phyloP scores from a whole-genome alignment of 2,113 vertebrate genomes.

The Channa maculata region DNA sequence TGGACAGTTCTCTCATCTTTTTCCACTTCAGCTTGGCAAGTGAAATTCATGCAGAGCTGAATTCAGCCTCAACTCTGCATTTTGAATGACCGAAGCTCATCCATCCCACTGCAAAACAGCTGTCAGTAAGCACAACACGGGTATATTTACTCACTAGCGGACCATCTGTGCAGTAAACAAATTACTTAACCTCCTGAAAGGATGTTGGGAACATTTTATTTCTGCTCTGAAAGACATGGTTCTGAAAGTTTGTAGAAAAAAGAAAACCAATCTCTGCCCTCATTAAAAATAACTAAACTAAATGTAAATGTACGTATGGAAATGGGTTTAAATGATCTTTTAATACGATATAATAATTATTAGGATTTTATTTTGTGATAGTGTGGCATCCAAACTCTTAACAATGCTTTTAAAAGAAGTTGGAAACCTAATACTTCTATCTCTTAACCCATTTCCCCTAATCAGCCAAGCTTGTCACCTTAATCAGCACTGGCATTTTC shows the following conservation, averaged over 20 bases:
- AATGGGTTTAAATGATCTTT: background rate
- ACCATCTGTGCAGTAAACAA: constrained; percentile 48
- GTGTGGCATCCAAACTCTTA: background rate
- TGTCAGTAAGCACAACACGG: constrained; percentile 35
- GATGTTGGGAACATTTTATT: constrained; percentile 8
- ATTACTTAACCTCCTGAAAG: constrained; percentile 14
- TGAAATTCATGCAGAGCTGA: constrained; percentile 22
- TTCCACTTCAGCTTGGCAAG: constrained; percentile 27
- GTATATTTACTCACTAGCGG: constrained; percentile 17
- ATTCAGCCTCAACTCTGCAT: constrained; percentile 20
- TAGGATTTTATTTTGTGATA: background rate
- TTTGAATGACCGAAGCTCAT: constrained; percentile 50
- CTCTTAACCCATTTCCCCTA: background rate
- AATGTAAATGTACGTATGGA: background rate
- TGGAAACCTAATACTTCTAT: background rate
- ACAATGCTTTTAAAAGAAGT: background rate
- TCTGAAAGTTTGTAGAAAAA: constrained; percentile 17
- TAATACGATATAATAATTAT: background rate
- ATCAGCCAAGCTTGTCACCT: background rate
- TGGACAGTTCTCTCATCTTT: constrained; percentile 23
- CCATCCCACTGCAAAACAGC: constrained; percentile 42
- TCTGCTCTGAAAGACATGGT: background rate
- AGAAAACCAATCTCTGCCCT: background rate
- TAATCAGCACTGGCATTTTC: background rate
- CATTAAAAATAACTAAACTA: background rate